A percentile compares a stretch with the other conserved stretches of the same genome.
These are phyloP conservation scores for Chauna torquata DNA, from an alignment of 2,113 vertebrate genomes.

Conservation along the genomic window DNA sequence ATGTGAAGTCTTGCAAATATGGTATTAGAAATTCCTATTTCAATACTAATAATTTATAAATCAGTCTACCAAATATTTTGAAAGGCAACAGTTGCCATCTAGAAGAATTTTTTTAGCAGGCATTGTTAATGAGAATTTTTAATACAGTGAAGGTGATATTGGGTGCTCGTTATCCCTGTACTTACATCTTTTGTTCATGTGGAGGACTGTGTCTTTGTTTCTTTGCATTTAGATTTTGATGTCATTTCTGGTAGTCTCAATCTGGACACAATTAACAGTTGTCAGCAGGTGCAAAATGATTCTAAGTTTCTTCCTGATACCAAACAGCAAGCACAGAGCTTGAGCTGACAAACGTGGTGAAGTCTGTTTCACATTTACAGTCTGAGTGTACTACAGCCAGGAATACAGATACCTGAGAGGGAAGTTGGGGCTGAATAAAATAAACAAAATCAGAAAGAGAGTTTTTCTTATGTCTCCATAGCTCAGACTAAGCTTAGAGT, in stretches of 20 bases:
- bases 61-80: background rate
- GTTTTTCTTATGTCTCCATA: background rate
- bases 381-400: background rate
- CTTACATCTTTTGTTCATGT: accelerated
- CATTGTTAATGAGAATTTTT: background rate
- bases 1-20: background rate
- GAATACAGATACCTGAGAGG: background rate
- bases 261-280: background rate
- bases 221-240: background rate
- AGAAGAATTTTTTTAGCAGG: background rate
- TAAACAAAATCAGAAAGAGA: background rate
- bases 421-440: background rate
- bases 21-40: background rate
- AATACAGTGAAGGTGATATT: background rate
- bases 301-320: background rate
- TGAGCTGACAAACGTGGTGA: background rate
- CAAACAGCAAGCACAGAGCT: background rate
- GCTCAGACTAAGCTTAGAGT: background rate
- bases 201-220: background rate
- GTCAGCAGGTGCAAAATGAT: background rate
- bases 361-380: background rate
- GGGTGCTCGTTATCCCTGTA: background rate
- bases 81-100: background rate
- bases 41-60: background rate
- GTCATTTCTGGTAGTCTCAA: background rate